Evolutionary conservation across 2,888 invertebrate genomes (phyloP).

Genomic region (Amphimallon solstitiale): DNA sequence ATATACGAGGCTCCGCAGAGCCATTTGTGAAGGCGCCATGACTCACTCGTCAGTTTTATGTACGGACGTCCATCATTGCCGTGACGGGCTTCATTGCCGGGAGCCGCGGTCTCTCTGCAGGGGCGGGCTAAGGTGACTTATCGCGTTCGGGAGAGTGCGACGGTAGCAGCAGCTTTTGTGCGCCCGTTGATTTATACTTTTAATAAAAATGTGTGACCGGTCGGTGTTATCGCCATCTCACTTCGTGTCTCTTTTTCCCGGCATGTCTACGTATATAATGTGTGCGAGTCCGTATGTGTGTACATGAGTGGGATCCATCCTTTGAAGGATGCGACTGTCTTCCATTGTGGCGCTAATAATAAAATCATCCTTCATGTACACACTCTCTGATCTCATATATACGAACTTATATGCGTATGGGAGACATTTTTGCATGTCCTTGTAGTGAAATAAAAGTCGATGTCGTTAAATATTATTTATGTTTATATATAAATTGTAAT

Average conservation of each 20-base stretch:
- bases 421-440: slow-evolving; percentile 2
- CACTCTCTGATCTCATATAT: slow-evolving; percentile 22
- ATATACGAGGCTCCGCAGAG: slow-evolving; percentile 81
- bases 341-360: slow-evolving; percentile 45
- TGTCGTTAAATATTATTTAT: background rate
- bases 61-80: slow-evolving; percentile 76
- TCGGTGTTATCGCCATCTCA: slow-evolving; percentile 27
- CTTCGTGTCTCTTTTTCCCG: slow-evolving; percentile 26
- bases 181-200: slow-evolving; percentile 72
- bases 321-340: slow-evolving; percentile 47
- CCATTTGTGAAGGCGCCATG: slow-evolving; percentile 76
- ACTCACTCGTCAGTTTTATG: slow-evolving; percentile 80
- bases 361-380: slow-evolving; percentile 42
- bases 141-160: slow-evolving; percentile 50
- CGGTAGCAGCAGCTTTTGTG: slow-evolving; percentile 66
- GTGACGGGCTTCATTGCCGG: slow-evolving; percentile 72
- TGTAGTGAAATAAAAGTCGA: background rate
- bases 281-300: slow-evolving; percentile 19
- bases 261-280: slow-evolving; percentile 30
- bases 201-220: slow-evolving; percentile 70
- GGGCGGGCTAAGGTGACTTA: slow-evolving; percentile 65
- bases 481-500: background rate
- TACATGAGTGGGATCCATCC: slow-evolving; percentile 42
- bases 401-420: background rate
- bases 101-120: slow-evolving; percentile 60